Base-by-base conservation (phyloP, 2,113 vertebrate genomes). In the Syrmaticus mikado region DNA sequence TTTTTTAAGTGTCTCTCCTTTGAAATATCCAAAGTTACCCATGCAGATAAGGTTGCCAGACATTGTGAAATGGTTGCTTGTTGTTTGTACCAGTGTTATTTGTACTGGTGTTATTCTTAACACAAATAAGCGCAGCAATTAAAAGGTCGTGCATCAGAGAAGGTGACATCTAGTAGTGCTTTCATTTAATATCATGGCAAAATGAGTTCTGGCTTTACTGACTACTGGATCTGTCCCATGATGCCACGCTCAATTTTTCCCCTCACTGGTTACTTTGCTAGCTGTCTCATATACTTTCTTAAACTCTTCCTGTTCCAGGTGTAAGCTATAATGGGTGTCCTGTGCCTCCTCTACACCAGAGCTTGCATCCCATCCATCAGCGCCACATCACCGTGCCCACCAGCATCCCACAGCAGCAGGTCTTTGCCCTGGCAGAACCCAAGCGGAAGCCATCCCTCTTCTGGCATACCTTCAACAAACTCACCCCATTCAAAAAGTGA, bases 381-480 rank as follows among this genome's bases (percentile, higher is more conserved):
- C 98, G 99, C 67, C 99, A 99, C 89, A 94, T 99, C 94, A 99
- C 99, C 1, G 98, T 99, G 94, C 99, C 99, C 64, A 98, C 99
- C 98, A 99, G 99, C 45, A 62, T 99, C 93, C 99, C 99, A 0
- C 98, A 99, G 97, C 99, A 99, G 95, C 99, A 99, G 94, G 99
- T 99, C 60, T 99, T 99, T 50, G 97, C 98, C 53, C 95, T 99
- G 98, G 99, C 98, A 3, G 99, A 99, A 68, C 99, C 99, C 81
- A 99, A 99, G 95, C 93, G 98, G 90, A 99, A 99, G 94, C 98
- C 98, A 2, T 97, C 98, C 2, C 98, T 99, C 48, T 98, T 99
- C 97, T 98, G 99, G 98, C 98, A 99, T 95, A 99, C 96, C 74
- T 98, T 99, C 96, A 98, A 98, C 76, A 99, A 98, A 81, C 98